Percentiles rank a stretch among this genome's conserved stretches.
Evolutionary conservation across 2,888 invertebrate species (phyloP).

Genomic region (Melanargia galathea): DNA sequence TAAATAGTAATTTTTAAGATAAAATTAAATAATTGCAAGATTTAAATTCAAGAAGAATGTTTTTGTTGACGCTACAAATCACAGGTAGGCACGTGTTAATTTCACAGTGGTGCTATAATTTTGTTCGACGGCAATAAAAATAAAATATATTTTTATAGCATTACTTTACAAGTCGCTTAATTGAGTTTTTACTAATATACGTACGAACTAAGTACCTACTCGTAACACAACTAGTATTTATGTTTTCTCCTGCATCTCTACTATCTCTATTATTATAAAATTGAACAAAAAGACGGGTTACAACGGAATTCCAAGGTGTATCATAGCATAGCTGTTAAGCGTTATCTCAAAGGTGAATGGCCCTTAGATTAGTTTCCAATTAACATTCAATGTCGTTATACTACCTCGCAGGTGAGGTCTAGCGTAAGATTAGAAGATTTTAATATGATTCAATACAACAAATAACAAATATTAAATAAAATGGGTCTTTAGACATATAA

Average conservation of each 20-base stretch:
- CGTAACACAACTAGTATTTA: background rate
- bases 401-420: background rate
- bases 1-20: too few species aligned
- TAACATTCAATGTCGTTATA: constrained; percentile 10
- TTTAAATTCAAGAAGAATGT: background rate
- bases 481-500: too few species aligned
- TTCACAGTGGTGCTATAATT: background rate
- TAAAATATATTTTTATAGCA: constrained; percentile 2
- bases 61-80: constrained; percentile 5
- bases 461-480: too few species aligned
- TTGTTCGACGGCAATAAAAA: constrained; percentile 8
- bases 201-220: background rate
- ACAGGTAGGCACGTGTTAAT: constrained; percentile 1
- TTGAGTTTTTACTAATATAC: background rate
- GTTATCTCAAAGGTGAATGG: constrained; percentile 21
- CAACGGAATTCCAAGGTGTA: constrained; percentile 5
- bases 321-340: background rate
- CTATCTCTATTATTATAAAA: background rate
- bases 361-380: constrained; percentile 30
- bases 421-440: background rate
- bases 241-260: background rate
- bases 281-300: constrained; percentile 5
- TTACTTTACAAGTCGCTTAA: background rate
- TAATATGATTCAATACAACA: background rate
- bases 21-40: too few species aligned